Conservation (phyloP, 2,113 vertebrate genomes). For the Dromas ardeola region DNA sequence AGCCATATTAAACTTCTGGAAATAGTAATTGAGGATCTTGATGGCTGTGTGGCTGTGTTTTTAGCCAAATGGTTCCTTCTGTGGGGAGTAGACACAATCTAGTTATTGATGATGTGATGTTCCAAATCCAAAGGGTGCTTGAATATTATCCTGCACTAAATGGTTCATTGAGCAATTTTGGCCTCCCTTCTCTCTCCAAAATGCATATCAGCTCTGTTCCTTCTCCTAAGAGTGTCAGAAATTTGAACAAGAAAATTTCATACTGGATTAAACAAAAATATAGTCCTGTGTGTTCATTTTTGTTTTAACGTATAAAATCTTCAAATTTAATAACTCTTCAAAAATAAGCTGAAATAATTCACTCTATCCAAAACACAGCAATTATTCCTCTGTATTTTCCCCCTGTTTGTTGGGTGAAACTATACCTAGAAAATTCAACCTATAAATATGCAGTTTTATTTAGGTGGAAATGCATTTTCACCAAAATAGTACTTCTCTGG, state of each 20-base stretch:
- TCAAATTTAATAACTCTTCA: neutral
- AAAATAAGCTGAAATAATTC: neutral
- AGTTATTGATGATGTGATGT: neutral
- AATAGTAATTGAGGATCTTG: neutral
- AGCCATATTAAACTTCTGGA: slow-evolving; percentile 31
- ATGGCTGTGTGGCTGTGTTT: neutral
- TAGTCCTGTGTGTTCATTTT: neutral
- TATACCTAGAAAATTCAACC: neutral
- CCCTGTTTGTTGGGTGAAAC: neutral
- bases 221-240: neutral
- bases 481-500: neutral
- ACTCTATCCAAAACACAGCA: neutral
- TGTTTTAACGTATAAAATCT: neutral
- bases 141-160: neutral
- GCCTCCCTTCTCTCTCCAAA: neutral
- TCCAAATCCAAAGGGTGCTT: neutral
- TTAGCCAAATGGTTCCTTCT: neutral
- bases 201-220: neutral
- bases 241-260: neutral
- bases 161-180: neutral
- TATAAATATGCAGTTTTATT: neutral
- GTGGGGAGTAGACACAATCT: neutral
- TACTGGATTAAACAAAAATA: neutral
- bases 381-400: accelerated
- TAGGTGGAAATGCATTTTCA: neutral